Base-by-base conservation (phyloP, 1,140 invertebrate species). In the Pomacea maculata region DNA sequence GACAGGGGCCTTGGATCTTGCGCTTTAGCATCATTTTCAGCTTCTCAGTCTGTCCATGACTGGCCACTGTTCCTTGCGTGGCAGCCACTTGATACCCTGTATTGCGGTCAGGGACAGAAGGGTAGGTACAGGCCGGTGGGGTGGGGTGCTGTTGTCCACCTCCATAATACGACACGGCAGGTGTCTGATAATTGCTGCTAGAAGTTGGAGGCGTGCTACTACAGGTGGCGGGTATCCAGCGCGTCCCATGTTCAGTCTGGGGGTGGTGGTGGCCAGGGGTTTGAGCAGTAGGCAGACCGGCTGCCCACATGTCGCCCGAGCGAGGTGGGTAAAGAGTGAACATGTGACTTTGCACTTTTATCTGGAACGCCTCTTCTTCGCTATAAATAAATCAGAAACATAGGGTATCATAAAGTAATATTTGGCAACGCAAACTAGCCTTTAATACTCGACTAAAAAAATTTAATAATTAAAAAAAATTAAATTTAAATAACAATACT, bases 361-460 rank as follows among this genome's bases (percentile, higher is more conserved):
- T 88, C 67, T 89, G 88, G 65, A 85, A 88, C 21, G 88, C 88
- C 80, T 89, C 88, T 72, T 88, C 84, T 63, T 88, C 87, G 83
- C 88, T 89, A 84, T 29, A 86, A 84, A 77, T 67, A 70, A 17
- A 84, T 75, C 14, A 78, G 19, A 9, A 79, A 73, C 67, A 34
- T 15, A 55, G 25, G 8, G 15, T 21, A 68, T 29, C 14, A 14
- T 68, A n/a, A 52, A 19, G 17, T 15, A 15, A 55, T n/a, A 1
- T 52, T n/a, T 0, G 6, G 19, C 12, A 65, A 78, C 12, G 19
- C 34, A 15, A 15, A 15, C 19, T 29, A 78, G 25, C 57, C 52
- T 15, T 19, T 1, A 19, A 65, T 11, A 17, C 34, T 25, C 11
- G 45, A 67, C n/a, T 17, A 78, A 17, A 65, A 67, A 57, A 19